phyloP scores from a whole-genome alignment of 2,888 invertebrate species.

The Leucania comma region DNA sequence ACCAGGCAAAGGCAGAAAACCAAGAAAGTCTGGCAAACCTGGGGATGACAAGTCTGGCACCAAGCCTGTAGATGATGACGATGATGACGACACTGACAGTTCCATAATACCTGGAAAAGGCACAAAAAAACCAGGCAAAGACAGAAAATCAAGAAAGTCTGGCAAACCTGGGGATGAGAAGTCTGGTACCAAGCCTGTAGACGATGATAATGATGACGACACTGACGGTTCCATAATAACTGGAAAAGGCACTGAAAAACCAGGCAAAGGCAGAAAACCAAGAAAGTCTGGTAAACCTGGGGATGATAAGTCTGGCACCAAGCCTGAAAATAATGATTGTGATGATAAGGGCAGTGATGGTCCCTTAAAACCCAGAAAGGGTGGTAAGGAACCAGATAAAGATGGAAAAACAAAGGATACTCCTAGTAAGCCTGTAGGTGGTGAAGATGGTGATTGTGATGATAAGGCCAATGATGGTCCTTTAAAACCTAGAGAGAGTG shows the following conservation, averaged over 20 bases:
- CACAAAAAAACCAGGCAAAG: background rate
- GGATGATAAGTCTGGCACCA: background rate
- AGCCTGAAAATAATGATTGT: too few relatives aligned
- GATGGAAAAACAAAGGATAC: background rate
- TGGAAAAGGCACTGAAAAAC: background rate
- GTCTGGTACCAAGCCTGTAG: too few relatives aligned
- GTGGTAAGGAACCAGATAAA: background rate
- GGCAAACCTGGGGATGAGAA: fast-evolving
- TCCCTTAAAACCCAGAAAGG: too few relatives aligned
- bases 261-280: background rate
- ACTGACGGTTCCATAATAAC: too few relatives aligned
- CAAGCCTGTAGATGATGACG: too few relatives aligned
- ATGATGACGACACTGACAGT: background rate
- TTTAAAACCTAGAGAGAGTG: too few relatives aligned
- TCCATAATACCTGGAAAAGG: too few relatives aligned
- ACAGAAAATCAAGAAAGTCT: background rate
- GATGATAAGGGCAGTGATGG: background rate
- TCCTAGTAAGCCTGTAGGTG: background rate
- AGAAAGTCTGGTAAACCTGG: fast-evolving
- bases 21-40: background rate
- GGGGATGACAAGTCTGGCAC: fast-evolving
- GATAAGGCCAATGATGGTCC: background rate
- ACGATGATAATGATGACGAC: too few relatives aligned
- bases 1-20: background rate
- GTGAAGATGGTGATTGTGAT: background rate